A percentile compares a stretch with the other conserved stretches of the same genome.
phyloP scores from a whole-genome alignment of 2,888 invertebrate genomes.

The Rhimphoctona megacephalus region DNA sequence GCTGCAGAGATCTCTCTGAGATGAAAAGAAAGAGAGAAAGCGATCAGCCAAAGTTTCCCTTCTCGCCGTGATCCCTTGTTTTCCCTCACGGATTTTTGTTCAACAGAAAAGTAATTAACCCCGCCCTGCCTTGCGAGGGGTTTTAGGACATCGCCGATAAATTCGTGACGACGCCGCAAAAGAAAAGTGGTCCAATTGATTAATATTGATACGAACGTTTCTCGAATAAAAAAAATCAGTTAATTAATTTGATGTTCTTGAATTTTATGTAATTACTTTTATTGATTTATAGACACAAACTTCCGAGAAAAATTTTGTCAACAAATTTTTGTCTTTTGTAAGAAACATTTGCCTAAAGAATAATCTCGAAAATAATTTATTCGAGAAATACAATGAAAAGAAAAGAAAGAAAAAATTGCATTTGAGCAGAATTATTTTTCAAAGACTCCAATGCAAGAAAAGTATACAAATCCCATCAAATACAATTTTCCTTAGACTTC shows the following conservation, averaged over 20 bases:
- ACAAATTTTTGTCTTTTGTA: too few relatives aligned
- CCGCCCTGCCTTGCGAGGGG: slow-evolving; percentile 9
- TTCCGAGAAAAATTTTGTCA: background rate
- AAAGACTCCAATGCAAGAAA: background rate
- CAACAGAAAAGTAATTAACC: slow-evolving; percentile 64
- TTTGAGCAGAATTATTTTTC: background rate
- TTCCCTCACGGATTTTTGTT: slow-evolving; percentile 54
- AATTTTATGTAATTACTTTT: background rate
- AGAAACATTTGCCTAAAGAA: too few relatives aligned
- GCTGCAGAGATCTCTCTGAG: slow-evolving; percentile 37
- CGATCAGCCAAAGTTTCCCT: slow-evolving; percentile 7
- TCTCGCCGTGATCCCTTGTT: slow-evolving; percentile 45
- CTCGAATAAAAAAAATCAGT: background rate
- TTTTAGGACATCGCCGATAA: slow-evolving; percentile 1
- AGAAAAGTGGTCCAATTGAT: background rate
- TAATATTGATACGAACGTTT: slow-evolving; percentile 4
- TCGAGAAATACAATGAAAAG: background rate
- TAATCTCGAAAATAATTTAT: too few relatives aligned
- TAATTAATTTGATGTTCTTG: background rate
- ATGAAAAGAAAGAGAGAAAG: slow-evolving; percentile 20
- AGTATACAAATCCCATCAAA: background rate
- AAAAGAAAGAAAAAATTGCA: background rate
- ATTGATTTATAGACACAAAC: background rate
- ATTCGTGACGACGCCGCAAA: slow-evolving; percentile 44
- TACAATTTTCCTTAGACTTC: background rate